phyloP scores from a whole-genome alignment of 2,888 invertebrate genomes.

The Pimpla rufipes region DNA sequence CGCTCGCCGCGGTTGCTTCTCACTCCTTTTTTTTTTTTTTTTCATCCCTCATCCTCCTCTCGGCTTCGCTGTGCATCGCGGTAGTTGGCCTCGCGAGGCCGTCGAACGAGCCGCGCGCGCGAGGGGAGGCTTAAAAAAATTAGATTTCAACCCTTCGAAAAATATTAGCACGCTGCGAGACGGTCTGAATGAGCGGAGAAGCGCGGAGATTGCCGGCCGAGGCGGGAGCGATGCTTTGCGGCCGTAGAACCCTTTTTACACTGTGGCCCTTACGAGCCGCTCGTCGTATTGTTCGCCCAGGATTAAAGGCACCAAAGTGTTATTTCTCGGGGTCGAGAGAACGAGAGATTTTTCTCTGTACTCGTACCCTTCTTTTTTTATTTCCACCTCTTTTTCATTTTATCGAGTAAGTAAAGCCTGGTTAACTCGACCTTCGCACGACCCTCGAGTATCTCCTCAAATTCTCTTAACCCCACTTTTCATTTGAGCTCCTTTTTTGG shows the following conservation, averaged over 20 bases:
- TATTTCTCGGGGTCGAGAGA: slow-evolving; percentile 78
- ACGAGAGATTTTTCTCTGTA: slow-evolving; percentile 58
- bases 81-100: slow-evolving; percentile 46
- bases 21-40: slow-evolving; percentile 43
- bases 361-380: slow-evolving; percentile 11
- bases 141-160: slow-evolving; percentile 83
- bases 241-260: slow-evolving; percentile 75
- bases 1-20: slow-evolving; percentile 66
- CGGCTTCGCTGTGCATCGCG: slow-evolving; percentile 5
- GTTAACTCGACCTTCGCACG: slow-evolving; percentile 60
- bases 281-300: slow-evolving; percentile 80
- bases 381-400: slow-evolving; percentile 50
- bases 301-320: slow-evolving; percentile 82
- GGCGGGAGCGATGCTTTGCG: slow-evolving; percentile 65
- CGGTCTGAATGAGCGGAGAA: slow-evolving; percentile 52
- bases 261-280: slow-evolving; percentile 64
- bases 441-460: slow-evolving; percentile 43
- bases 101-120: slow-evolving; percentile 46
- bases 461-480: slow-evolving; percentile 41
- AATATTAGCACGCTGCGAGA: slow-evolving; percentile 81
- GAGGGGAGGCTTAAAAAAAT: slow-evolving; percentile 80
- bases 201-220: slow-evolving; percentile 55
- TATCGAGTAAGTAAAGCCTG: slow-evolving; percentile 59
- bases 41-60: slow-evolving; percentile 25
- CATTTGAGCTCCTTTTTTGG: neutral